Evolutionary conservation across 2,797 vertebrate species (phyloP), one percentile per base, ranked within the genome.

Genomic region (Cichlasoma orientale): DNA sequence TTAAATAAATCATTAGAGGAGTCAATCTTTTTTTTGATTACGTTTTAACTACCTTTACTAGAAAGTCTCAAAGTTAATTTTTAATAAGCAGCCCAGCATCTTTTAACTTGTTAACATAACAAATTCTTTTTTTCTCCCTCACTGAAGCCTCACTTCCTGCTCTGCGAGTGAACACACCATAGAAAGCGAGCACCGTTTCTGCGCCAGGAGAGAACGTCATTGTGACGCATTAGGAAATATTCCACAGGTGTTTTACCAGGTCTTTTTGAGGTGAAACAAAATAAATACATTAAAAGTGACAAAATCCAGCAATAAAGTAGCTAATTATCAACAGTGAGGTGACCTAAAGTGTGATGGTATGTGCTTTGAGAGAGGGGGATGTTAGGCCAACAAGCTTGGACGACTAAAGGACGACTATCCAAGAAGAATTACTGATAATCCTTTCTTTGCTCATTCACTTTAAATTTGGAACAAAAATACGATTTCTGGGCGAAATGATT

Each of bases 141-240:
- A n/a, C n/a, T n/a, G n/a, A n/a, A n/a, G n/a, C n/a, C n/a, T n/a
- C n/a, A n/a, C n/a, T n/a, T n/a, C n/a, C 14, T 2, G 14, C 16
- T 18, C 44, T 47, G 6, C 44, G 18, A 3, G 44, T 47, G 44
- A 47, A 47, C 50, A 52, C 3, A n/a, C 19, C 19, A 9, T 1
- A 52, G 19, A 52, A 4, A 52, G 7, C 3, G 7, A 52, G 7
- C 7, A 19, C 47, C 3, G 16, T 50, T 18, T 44, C 14, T 44
- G 13, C 5, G 2, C 5, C 59, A 44, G 59, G 38, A 57, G 16
- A 44, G 36, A 36, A 25, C 38, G 12, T 5, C 56, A 33, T 27
- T 33, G 38, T 12, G 38, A 66, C 1, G 0, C 56, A 33, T 4
- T 2, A n/a, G 18, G 9, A 12, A 8, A 23, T 27, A 0, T 3